These are phyloP conservation scores for Blastobasis adustella DNA, from an alignment of 2,888 invertebrate genomes.

Conservation along the genomic window DNA sequence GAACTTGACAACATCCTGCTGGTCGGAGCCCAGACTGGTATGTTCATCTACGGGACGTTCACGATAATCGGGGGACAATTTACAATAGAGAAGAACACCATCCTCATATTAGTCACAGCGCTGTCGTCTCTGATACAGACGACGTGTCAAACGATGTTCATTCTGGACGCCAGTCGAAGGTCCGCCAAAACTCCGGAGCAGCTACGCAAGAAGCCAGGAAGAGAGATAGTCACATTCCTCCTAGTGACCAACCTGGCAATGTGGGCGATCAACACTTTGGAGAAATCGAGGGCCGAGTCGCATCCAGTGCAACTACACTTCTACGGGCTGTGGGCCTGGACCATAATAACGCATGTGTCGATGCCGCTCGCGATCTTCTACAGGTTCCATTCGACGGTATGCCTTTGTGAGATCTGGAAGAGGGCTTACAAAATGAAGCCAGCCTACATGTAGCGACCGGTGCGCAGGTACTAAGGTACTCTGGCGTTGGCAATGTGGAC, in stretches of 20 bases:
- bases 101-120: slow-evolving; percentile 88
- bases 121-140: slow-evolving; percentile 91
- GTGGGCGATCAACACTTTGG: slow-evolving; percentile 96
- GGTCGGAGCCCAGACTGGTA: slow-evolving; percentile 94
- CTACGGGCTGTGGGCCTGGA: slow-evolving; percentile 96
- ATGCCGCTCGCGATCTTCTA: slow-evolving; percentile 96
- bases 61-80: slow-evolving; percentile 96
- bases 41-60: slow-evolving; percentile 94
- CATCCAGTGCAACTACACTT: slow-evolving; percentile 94
- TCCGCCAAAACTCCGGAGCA: slow-evolving; percentile 88
- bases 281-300: slow-evolving; percentile 92
- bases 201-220: slow-evolving; percentile 89
- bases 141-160: slow-evolving; percentile 92
- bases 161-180: slow-evolving; percentile 91
- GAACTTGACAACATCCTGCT: slow-evolving; percentile 93
- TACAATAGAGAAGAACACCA: slow-evolving; percentile 85
- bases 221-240: slow-evolving; percentile 95
- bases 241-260: slow-evolving; percentile 92
- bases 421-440: slow-evolving; percentile 94
- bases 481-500: slow-evolving; percentile 28
- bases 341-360: slow-evolving; percentile 94
- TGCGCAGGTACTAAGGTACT: slow-evolving; percentile 46
- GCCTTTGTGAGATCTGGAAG: slow-evolving; percentile 97
- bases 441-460: slow-evolving; percentile 83
- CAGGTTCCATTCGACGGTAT: slow-evolving; percentile 95